A percentile compares a stretch with the other conserved stretches of the same genome.
phyloP scores from a whole-genome alignment of 92 coral and sea anemone species.

The Porites cylindrica region DNA sequence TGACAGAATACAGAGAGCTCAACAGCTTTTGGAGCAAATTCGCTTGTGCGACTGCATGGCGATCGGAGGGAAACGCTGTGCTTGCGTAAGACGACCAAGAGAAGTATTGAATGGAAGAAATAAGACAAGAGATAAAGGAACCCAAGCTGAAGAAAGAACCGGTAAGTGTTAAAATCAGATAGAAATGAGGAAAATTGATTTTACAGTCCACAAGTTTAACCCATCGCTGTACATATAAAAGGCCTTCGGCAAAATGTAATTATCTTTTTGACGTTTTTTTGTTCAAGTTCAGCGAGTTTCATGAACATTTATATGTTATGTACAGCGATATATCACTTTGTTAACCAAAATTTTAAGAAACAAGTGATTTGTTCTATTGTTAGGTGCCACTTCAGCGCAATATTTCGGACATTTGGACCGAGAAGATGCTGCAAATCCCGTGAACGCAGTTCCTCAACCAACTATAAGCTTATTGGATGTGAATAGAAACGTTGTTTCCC shows the following conservation, averaged over 20 bases:
- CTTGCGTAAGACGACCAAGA: background rate
- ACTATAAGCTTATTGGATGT: background rate
- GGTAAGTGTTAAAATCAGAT: constrained; percentile 7
- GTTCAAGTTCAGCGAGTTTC: too few species aligned
- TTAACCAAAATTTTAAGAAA: too few species aligned
- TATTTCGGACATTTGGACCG: background rate
- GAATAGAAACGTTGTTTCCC: background rate
- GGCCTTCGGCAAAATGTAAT: too few species aligned
- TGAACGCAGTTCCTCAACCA: background rate
- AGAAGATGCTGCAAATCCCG: background rate
- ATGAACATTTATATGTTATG: too few species aligned
- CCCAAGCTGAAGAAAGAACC: constrained; percentile 5
- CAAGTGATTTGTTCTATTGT: background rate
- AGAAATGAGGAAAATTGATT: background rate
- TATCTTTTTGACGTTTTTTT: too few species aligned
- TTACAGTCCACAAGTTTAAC: too few species aligned
- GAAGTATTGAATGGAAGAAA: background rate
- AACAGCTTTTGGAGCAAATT: constrained; percentile 27
- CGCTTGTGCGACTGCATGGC: constrained; percentile 42
- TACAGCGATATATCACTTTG: too few species aligned
- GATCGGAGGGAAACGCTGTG: constrained; percentile 47
- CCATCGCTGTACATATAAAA: too few species aligned
- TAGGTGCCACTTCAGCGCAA: background rate
- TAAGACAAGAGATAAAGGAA: background rate
- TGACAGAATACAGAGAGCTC: constrained; percentile 32